These are phyloP conservation scores for Rhorus exstirpatorius DNA, from an alignment of 2,888 invertebrate genomes.

Conservation along the genomic window DNA sequence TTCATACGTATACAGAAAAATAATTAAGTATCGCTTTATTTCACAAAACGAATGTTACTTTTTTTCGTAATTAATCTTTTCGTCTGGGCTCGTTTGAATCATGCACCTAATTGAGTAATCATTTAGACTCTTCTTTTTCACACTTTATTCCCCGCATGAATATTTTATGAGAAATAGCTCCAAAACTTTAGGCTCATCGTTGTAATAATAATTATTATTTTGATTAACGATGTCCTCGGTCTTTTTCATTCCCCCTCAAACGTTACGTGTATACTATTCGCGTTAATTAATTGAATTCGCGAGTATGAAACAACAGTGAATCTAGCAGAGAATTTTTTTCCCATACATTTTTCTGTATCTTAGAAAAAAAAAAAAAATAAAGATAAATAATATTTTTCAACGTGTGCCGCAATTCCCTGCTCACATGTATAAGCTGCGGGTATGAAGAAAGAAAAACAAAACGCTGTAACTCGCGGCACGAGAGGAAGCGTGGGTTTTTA, in stretches of 20 bases:
- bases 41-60: not conserved
- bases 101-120: no score
- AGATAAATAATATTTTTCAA: slow-evolving; percentile 17
- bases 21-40: not conserved
- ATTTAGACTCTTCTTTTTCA: no score
- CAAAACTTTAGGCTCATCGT: not conserved
- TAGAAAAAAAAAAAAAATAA: slow-evolving; percentile 3
- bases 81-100: not conserved
- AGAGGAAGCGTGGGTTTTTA: slow-evolving; percentile 69
- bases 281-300: not conserved
- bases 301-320: not conserved
- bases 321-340: not conserved
- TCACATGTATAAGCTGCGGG: not conserved
- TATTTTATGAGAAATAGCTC: no score
- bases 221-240: not conserved
- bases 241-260: not conserved
- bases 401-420: slow-evolving; percentile 24
- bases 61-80: slow-evolving; percentile 3
- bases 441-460: slow-evolving; percentile 13
- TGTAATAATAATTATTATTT: not conserved
- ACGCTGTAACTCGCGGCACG: slow-evolving; percentile 27
- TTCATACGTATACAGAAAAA: not conserved
- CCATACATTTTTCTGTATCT: not conserved
- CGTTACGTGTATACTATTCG: not conserved
- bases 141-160: not conserved